A percentile compares a stretch with the other conserved stretches of the same genome.
Conservation (phyloP, 2,113 vertebrate species). For the Aviceda subcristata region DNA sequence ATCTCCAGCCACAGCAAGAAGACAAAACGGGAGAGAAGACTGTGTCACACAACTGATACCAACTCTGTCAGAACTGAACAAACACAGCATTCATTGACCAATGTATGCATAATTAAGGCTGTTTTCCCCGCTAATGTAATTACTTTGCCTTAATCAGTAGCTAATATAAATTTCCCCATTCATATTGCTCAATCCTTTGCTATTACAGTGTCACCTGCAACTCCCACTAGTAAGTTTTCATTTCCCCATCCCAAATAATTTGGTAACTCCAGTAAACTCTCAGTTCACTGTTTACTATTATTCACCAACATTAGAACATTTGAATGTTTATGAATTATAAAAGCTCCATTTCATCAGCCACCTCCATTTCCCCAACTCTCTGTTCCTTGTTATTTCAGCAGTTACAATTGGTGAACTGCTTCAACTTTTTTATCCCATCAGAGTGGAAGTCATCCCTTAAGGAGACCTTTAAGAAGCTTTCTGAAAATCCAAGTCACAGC, state of each 20-base stretch:
- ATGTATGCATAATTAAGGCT: background rate
- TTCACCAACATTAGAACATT: background rate
- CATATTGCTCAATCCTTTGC: background rate
- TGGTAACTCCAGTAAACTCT: background rate
- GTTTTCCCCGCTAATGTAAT: background rate
- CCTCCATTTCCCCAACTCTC: background rate
- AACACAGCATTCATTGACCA: background rate
- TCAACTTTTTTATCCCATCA: background rate
- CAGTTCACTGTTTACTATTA: background rate
- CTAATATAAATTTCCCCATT: background rate
- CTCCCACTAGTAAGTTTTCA: background rate
- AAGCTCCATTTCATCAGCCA: background rate
- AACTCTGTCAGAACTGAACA: background rate
- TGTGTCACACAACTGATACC: background rate
- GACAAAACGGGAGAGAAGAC: background rate
- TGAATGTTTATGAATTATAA: background rate
- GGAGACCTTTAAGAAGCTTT: background rate
- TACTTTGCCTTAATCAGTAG: background rate
- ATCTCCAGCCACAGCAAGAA: background rate
- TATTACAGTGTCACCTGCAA: background rate
- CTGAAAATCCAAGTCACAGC: background rate
- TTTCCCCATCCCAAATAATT: background rate
- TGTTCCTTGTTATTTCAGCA: background rate
- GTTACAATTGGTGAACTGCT: background rate
- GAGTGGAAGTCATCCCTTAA: background rate